Conservation (phyloP, 2,888 invertebrate genomes). For the Lysandra bellargus region DNA sequence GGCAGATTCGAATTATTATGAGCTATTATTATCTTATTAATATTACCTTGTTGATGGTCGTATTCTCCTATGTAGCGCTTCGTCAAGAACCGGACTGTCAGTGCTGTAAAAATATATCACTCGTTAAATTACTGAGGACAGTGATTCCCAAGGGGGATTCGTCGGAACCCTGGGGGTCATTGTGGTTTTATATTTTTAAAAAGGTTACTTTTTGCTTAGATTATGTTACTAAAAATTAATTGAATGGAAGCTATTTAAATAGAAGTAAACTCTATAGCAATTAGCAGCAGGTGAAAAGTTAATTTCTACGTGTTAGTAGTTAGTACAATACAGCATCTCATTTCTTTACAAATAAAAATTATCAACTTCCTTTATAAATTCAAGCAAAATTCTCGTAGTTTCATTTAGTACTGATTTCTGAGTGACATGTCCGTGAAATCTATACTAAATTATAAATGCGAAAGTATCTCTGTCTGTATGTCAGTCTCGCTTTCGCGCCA, state of each 20-base stretch:
- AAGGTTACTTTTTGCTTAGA: neutral
- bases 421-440: constrained; percentile 18
- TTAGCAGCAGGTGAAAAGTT: no score
- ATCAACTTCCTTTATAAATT: neutral
- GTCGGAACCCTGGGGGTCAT: neutral
- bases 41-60: constrained; percentile 93
- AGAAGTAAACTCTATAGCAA: no score
- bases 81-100: constrained; percentile 95
- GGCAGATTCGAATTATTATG: no score
- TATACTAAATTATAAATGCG: neutral
- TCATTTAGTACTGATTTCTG: neutral
- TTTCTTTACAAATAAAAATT: no score
- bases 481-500: no score
- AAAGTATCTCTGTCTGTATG: no score
- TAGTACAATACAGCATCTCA: no score
- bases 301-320: no score
- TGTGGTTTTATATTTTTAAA: neutral
- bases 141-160: neutral
- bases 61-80: constrained; percentile 96
- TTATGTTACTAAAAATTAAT: no score
- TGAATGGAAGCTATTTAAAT: no score
- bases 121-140: neutral
- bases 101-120: constrained; percentile 77
- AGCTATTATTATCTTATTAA: no score
- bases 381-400: neutral